Evolutionary conservation across 2,888 invertebrate genomes (phyloP).

Genomic region (Heliconius charithonia): DNA sequence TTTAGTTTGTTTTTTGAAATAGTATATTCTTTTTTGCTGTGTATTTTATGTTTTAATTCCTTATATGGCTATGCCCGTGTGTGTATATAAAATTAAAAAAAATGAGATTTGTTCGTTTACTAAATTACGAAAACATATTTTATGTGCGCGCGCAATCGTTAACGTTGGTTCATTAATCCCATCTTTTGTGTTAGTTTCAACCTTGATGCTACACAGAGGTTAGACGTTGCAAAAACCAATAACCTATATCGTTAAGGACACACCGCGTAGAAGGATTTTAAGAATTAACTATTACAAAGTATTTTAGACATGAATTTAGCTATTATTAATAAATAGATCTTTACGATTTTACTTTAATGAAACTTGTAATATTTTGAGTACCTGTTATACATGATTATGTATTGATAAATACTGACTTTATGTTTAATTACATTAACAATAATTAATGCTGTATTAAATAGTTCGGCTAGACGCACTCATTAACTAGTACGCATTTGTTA

Average conservation of each 20-base stretch:
- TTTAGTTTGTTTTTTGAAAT: neutral
- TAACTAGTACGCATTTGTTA: conserved; percentile 52
- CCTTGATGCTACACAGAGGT: conserved; percentile 35
- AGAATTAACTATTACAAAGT: neutral
- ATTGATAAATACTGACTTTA: neutral
- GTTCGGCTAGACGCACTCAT: conserved; percentile 45
- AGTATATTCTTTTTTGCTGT: neutral
- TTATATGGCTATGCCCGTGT: neutral
- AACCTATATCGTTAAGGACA: conserved; percentile 18
- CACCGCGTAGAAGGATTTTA: neutral
- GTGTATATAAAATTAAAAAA: neutral
- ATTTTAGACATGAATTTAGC: conserved; percentile 1
- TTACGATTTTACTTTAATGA: neutral
- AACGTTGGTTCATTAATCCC: conserved; percentile 31
- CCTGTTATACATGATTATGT: neutral
- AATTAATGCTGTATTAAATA: conserved; percentile 50
- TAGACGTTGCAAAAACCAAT: conserved; percentile 33
- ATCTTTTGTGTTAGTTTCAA: conserved; percentile 29
- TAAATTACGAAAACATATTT: conserved; percentile 7
- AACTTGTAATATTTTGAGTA: neutral
- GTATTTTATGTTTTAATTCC: neutral
- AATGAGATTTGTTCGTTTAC: neutral
- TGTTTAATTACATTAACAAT: neutral
- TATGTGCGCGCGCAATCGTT: conserved; percentile 9
- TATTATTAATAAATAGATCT: conserved; percentile 33